Percentiles rank a stretch among this genome's conserved stretches.
Evolutionary conservation across 2,797 vertebrate species (phyloP).

Genomic region (Sebastes taczanowskii): DNA sequence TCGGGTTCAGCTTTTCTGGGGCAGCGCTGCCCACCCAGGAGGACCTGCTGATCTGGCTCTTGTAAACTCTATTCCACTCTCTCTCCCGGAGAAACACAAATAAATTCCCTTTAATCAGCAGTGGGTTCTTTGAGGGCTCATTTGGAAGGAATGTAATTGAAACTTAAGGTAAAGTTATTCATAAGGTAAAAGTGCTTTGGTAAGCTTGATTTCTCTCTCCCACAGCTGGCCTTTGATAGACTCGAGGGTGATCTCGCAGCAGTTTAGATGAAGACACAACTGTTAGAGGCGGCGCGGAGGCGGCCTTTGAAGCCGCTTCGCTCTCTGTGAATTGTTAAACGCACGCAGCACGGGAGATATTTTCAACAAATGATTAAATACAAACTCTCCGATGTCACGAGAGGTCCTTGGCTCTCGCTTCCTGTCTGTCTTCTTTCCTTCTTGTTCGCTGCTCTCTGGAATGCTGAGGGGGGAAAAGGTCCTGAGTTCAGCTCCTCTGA

Average conservation of each 20-base stretch:
- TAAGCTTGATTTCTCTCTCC: slow-evolving; percentile 50
- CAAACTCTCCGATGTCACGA: slow-evolving; percentile 49
- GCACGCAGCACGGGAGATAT: slow-evolving; percentile 35
- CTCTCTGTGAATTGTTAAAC: slow-evolving; percentile 28
- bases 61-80: slow-evolving; percentile 50
- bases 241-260: slow-evolving; percentile 18
- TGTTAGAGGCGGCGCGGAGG: slow-evolving; percentile 22
- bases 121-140: slow-evolving; percentile 57
- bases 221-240: slow-evolving; percentile 48
- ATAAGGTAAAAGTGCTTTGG: slow-evolving; percentile 59
- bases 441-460: slow-evolving; percentile 58
- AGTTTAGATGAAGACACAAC: slow-evolving; percentile 50
- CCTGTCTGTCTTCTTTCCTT: slow-evolving; percentile 60
- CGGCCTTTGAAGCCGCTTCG: slow-evolving; percentile 26
- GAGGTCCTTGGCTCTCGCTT: slow-evolving; percentile 56
- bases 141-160: slow-evolving; percentile 78
- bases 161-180: slow-evolving; percentile 72
- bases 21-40: slow-evolving; percentile 69
- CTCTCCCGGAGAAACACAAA: slow-evolving; percentile 69
- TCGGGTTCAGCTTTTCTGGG: slow-evolving; percentile 52
- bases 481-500: slow-evolving; percentile 74
- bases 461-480: slow-evolving; percentile 68
- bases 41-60: slow-evolving; percentile 68
- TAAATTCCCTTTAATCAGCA: slow-evolving; percentile 78
- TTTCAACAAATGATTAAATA: slow-evolving; percentile 60